Conservation (phyloP, 1,140 invertebrate genomes). For the Nasonia vitripennis region DNA sequence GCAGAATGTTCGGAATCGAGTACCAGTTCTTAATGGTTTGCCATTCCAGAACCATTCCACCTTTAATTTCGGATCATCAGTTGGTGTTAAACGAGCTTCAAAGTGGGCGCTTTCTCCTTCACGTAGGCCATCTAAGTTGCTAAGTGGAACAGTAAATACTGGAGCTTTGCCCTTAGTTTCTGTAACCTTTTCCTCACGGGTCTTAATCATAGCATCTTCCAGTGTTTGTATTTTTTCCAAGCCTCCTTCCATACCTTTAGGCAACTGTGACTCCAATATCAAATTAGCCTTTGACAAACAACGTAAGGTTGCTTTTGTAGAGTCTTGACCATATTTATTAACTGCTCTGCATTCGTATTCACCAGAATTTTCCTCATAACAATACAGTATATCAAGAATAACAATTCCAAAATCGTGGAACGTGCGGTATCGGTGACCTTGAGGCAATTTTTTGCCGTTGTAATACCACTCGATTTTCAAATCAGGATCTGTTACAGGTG, state of each 20-base stretch:
- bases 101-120: slow-evolving; percentile 96
- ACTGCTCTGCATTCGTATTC: slow-evolving; percentile 93
- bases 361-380: slow-evolving; percentile 97
- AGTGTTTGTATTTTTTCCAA: slow-evolving; percentile 93
- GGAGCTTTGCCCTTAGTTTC: slow-evolving; percentile 89
- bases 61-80: slow-evolving; percentile 95
- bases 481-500: slow-evolving; percentile 93
- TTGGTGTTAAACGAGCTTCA: slow-evolving; percentile 93
- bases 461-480: slow-evolving; percentile 96
- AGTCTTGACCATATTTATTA: slow-evolving; percentile 93
- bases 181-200: slow-evolving; percentile 81
- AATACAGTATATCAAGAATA: slow-evolving; percentile 96
- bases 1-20: slow-evolving; percentile 94
- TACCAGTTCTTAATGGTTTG: slow-evolving; percentile 90
- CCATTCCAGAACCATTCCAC: slow-evolving; percentile 98
- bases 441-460: slow-evolving; percentile 93
- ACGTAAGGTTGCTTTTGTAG: slow-evolving; percentile 88
- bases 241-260: slow-evolving; percentile 94
- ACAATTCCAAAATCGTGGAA: slow-evolving; percentile 99
- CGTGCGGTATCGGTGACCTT: slow-evolving; percentile 95
- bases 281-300: slow-evolving; percentile 93
- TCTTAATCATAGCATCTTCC: slow-evolving; percentile 89
- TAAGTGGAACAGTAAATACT: slow-evolving; percentile 91
- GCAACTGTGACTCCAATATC: slow-evolving; percentile 95
- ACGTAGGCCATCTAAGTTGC: slow-evolving; percentile 88